A percentile compares a stretch with the other conserved stretches of the same genome.
These are phyloP conservation scores for Drosophila aff. DNA, from an alignment of 1,140 invertebrate genomes.

Conservation along the genomic window DNA sequence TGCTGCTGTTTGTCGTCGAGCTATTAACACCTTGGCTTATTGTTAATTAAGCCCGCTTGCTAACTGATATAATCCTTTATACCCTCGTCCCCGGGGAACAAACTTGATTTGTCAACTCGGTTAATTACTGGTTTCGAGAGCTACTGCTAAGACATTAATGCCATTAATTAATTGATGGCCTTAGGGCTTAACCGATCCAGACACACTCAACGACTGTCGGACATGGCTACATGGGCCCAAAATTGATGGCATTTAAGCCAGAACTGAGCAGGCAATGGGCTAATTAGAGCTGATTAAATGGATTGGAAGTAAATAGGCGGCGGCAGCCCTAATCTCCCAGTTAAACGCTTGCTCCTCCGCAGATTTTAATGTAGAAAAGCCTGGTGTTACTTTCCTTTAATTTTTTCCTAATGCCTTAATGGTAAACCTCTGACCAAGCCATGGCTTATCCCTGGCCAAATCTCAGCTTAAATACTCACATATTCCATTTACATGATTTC, in stretches of 20 bases:
- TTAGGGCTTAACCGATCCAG: slow-evolving; percentile 49
- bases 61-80: slow-evolving; percentile 57
- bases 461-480: slow-evolving; percentile 23
- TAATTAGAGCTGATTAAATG: slow-evolving; percentile 43
- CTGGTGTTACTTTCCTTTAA: slow-evolving; percentile 1
- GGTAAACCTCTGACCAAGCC: background rate
- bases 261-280: slow-evolving; percentile 3
- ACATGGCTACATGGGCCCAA: background rate
- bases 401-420: background rate
- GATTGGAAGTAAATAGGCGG: slow-evolving; percentile 12
- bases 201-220: slow-evolving; percentile 23
- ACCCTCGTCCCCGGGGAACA: slow-evolving; percentile 8
- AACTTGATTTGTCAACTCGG: slow-evolving; percentile 71
- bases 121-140: slow-evolving; percentile 68
- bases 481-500: slow-evolving; percentile 42
- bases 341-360: background rate
- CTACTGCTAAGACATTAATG: slow-evolving; percentile 61
- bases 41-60: slow-evolving; percentile 69
- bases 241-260: slow-evolving; percentile 42
- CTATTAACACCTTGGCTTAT: slow-evolving; percentile 73
- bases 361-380: too few species aligned
- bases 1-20: slow-evolving; percentile 41
- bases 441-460: background rate
- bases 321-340: background rate
- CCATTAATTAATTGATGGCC: slow-evolving; percentile 74